phyloP scores from a whole-genome alignment of 2,888 invertebrate species.

The Metellina segmentata region DNA sequence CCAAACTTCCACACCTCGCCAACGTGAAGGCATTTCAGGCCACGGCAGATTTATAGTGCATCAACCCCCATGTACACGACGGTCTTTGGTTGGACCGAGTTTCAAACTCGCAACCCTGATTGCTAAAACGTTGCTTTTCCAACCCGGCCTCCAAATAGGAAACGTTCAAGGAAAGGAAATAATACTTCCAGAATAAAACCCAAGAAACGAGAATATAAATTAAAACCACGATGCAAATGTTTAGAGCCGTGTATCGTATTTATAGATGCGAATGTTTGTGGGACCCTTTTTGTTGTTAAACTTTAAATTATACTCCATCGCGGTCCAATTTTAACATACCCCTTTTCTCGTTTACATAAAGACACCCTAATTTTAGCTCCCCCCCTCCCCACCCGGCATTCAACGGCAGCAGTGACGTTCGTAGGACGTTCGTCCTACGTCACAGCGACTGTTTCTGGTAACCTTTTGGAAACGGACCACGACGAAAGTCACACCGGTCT shows the following conservation, averaged over 20 bases:
- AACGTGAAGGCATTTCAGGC: too few species aligned
- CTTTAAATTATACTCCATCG: constrained; percentile 22
- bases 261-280: not conserved
- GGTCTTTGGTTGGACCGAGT: too few species aligned
- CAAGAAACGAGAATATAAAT: too few species aligned
- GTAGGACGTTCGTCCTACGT: constrained; percentile 29
- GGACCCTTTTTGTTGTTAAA: constrained; percentile 15
- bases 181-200: too few species aligned
- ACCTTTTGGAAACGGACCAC: not conserved
- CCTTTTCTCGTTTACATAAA: constrained; percentile 53
- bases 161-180: too few species aligned
- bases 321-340: constrained; percentile 48
- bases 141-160: too few species aligned
- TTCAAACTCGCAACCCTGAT: too few species aligned
- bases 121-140: too few species aligned
- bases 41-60: too few species aligned
- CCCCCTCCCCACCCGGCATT: constrained; percentile 13
- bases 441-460: not conserved
- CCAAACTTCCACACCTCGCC: too few species aligned
- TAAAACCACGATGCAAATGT: not conserved
- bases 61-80: too few species aligned
- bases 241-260: not conserved
- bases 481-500: not conserved
- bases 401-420: constrained; percentile 34
- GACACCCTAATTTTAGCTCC: constrained; percentile 41